Base-by-base conservation (phyloP, 2,113 vertebrate genomes). In the Eretmochelys imbricata region DNA sequence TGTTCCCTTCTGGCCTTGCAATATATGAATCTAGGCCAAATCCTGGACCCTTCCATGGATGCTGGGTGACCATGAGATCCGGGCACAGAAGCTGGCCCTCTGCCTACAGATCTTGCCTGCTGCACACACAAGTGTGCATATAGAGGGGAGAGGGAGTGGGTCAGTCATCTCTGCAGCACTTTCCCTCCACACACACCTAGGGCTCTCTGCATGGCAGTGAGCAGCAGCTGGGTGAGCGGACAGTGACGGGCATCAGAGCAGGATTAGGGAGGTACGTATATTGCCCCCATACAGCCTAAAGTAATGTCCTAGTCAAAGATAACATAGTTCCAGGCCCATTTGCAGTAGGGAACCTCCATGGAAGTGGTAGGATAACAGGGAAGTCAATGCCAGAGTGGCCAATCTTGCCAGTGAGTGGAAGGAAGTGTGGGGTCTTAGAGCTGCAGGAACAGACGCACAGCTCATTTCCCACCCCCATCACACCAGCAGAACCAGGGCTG, bases 331-430 rank as follows among this genome's bases (percentile, higher is more conserved):
- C 22, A 78, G 50, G 29, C 3, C 38, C 29, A 88, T 51, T 51
- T 69, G n/a, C 48, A 88, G 11, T 8, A 88, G 80, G 49, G n/a
- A 91, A 54, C 10, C 13, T 57, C 27, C 20, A 0, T 91, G 89
- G 35, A 65, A 87, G 29, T 6, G 5, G 25, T 24, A 89, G 5
- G 46, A 38, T 51, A 0, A 0, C 10, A 27, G 20, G 31, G 55
- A 38, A 78, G 4, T 5, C 38, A 9, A 65, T 3, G 24, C 35
- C 35, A 38, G 42, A 82, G 4, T 20, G 72, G 9, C 19, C 38
- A 4, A 5, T 8, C 72, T 22, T 72, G 19, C 35, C 20, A 72
- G 49, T 48, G 19, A 87, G 14, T 2, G 82, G 89, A 90, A 82
- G 14, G 50, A 27, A 90, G 19, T 57, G 53, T 48, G 55, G 24